A percentile compares a stretch with the other conserved stretches of the same genome.
Evolutionary conservation across 2,888 invertebrate genomes (phyloP).

Genomic region (Eupithecia dodoneata): DNA sequence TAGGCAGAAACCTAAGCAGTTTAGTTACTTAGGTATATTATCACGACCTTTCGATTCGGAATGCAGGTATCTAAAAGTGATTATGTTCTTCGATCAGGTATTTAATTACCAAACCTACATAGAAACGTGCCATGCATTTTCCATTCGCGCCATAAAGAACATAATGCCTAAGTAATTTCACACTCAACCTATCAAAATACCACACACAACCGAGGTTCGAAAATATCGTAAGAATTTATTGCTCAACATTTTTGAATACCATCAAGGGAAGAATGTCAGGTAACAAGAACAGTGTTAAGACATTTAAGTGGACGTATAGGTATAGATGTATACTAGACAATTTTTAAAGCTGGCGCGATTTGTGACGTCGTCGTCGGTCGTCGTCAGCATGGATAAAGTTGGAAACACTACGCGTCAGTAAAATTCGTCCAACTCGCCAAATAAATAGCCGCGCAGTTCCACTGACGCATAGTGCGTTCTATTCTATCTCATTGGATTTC

Average conservation of each 20-base stretch:
- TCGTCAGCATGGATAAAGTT: too few species aligned
- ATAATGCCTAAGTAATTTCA: neutral
- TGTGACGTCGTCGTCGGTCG: too few species aligned
- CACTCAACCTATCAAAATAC: neutral
- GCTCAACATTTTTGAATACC: conserved; percentile 8
- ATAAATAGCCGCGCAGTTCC: too few species aligned
- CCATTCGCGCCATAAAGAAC: neutral
- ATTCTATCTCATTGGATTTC: too few species aligned
- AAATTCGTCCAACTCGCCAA: too few species aligned
- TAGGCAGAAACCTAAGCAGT: too few species aligned
- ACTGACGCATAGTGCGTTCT: too few species aligned
- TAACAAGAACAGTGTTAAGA: neutral
- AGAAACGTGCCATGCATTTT: neutral
- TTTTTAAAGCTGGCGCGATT: too few species aligned
- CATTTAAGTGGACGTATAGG: too few species aligned
- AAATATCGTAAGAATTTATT: neutral
- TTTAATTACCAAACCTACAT: neutral
- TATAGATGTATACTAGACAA: too few species aligned
- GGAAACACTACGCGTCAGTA: too few species aligned
- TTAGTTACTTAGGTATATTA: neutral
- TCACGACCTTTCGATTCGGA: neutral
- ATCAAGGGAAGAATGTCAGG: neutral
- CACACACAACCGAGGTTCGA: neutral
- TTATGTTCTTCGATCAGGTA: neutral
- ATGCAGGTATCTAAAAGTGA: neutral